Conservation (phyloP, 2,888 invertebrate genomes). For the Pachliopta kotzebuea region DNA sequence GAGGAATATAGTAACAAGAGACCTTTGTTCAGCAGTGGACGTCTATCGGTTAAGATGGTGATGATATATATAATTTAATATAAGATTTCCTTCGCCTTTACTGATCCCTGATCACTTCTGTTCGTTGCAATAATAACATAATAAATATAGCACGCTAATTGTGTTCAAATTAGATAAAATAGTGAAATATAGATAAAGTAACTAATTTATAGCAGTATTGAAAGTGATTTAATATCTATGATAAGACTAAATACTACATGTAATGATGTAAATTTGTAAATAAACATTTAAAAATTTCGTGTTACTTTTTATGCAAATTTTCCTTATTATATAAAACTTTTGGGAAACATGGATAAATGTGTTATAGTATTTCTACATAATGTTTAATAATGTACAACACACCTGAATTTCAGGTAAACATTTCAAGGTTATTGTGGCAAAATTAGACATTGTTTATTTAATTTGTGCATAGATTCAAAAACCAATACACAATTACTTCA, state of each 20-base stretch:
- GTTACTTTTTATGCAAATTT: conserved; percentile 1
- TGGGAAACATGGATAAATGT: too few relatives aligned
- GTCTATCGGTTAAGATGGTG: too few relatives aligned
- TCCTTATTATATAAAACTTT: neutral
- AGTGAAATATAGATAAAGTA: conserved; percentile 1
- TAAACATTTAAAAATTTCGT: conserved; percentile 15
- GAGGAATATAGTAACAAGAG: too few relatives aligned
- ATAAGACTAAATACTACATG: conserved; percentile 12
- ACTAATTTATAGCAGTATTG: conserved; percentile 30
- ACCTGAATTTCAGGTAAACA: conserved; percentile 56
- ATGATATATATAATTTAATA: neutral
- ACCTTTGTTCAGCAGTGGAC: too few relatives aligned
- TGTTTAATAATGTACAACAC: conserved; percentile 10
- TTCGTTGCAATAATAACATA: conserved; percentile 10
- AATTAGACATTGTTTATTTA: conserved; percentile 38
- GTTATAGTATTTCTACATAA: too few relatives aligned
- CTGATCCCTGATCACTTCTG: conserved; percentile 6
- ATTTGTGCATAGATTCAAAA: neutral
- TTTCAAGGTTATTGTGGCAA: conserved; percentile 41
- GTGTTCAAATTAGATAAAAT: conserved; percentile 25
- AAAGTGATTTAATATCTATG: conserved; percentile 26
- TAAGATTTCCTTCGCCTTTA: too few relatives aligned
- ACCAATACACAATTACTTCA: too few relatives aligned
- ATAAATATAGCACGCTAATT: conserved; percentile 13
- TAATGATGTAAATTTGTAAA: conserved; percentile 26